Conservation (phyloP, 2,888 invertebrate species). For the Merodon equestris region DNA sequence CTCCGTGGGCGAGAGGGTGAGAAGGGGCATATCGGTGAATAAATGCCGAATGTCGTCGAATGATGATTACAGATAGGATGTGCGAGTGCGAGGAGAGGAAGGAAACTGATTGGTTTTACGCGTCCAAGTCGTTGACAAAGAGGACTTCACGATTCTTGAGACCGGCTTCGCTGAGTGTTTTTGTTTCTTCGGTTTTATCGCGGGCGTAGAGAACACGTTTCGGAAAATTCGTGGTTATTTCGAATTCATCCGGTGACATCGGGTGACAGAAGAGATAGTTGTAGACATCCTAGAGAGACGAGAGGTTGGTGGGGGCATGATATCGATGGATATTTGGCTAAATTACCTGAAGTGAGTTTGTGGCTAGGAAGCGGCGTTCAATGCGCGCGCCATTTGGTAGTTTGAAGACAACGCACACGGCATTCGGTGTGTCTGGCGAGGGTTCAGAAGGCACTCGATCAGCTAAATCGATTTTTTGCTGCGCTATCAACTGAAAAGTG, state of each 20-base stretch:
- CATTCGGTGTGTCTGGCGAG: slow-evolving; percentile 82
- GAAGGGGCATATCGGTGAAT: too few relatives aligned
- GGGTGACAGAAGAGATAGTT: slow-evolving; percentile 98
- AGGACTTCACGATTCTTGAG: slow-evolving; percentile 94
- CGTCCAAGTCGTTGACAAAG: slow-evolving; percentile 96
- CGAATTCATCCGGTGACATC: slow-evolving; percentile 93
- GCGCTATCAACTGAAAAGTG: slow-evolving; percentile 81
- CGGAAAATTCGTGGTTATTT: slow-evolving; percentile 97
- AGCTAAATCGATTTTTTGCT: slow-evolving; percentile 84
- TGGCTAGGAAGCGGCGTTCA: slow-evolving; percentile 90
- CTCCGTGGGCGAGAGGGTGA: slow-evolving; percentile 7
- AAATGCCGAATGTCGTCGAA: not conserved
- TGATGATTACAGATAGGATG: not conserved
- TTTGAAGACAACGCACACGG: slow-evolving; percentile 92
- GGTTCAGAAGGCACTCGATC: slow-evolving; percentile 88
- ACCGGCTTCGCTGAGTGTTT: slow-evolving; percentile 83
- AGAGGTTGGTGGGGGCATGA: not conserved
- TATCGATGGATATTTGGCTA: slow-evolving; percentile 70
- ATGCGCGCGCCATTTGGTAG: slow-evolving; percentile 93
- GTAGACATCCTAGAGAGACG: slow-evolving; percentile 87
- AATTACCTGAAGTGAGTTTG: slow-evolving; percentile 89
- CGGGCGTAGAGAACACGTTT: slow-evolving; percentile 86
- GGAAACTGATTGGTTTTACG: slow-evolving; percentile 74
- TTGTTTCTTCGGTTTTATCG: slow-evolving; percentile 70
- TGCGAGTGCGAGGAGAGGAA: slow-evolving; percentile 10